These are phyloP conservation scores for Laothoe populi DNA, from an alignment of 2,888 invertebrate genomes.

Conservation along the genomic window DNA sequence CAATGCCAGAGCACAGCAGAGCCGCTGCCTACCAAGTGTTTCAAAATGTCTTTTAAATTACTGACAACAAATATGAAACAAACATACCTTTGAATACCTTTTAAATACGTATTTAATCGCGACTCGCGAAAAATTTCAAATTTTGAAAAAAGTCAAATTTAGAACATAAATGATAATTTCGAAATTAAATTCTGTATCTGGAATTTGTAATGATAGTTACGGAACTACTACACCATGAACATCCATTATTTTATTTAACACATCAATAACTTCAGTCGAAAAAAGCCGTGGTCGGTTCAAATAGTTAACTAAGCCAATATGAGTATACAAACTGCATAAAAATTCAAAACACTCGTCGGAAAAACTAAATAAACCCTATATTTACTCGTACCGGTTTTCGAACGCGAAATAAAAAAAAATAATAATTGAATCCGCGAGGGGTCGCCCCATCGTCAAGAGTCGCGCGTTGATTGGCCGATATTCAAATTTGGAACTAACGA, in stretches of 20 bases:
- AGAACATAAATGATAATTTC: background rate
- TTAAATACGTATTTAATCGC: no score
- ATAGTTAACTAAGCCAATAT: conserved; percentile 23
- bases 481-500: conserved; percentile 78
- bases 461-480: conserved; percentile 81
- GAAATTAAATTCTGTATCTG: background rate
- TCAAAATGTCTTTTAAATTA: no score
- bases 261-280: conserved; percentile 12
- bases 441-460: conserved; percentile 58
- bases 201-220: background rate
- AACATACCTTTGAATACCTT: no score
- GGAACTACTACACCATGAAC: conserved; percentile 5
- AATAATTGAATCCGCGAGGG: conserved; percentile 69
- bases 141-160: background rate
- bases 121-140: no score
- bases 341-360: conserved; percentile 27
- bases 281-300: conserved; percentile 7
- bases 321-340: conserved; percentile 18
- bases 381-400: conserved; percentile 47
- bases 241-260: conserved; percentile 18
- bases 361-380: conserved; percentile 40
- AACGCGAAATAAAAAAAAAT: conserved; percentile 55
- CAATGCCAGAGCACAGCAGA: no score
- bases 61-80: no score
- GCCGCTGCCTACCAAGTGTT: no score